Base-by-base conservation (phyloP, 2,888 invertebrate species). In the Synergus japonicus region DNA sequence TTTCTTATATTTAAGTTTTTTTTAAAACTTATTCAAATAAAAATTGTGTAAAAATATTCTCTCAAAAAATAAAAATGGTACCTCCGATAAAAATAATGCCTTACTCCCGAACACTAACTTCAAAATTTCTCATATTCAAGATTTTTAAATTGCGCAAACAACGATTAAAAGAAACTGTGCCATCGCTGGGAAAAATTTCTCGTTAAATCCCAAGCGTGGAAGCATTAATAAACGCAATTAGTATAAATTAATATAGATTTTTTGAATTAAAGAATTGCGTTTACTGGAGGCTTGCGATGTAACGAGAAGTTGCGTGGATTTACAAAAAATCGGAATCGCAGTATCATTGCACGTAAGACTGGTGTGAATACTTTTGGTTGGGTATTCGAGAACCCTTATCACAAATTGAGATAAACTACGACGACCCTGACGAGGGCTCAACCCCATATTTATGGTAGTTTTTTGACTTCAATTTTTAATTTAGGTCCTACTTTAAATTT, bases 261-360 rank as follows among this genome's bases (percentile, higher is more conserved):
- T 15, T 29, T 12, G 8, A 69, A 46, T 15, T 54, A 29, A 73
- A 29, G 15, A 41, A 54, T 43, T 66, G 66, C 66, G 66, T 43
- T 66, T 66, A 66, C 41, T 10, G n/a, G 37, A 54, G 4, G 37
- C 54, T 73, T 54, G 73, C n/a, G 10, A 54, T 15, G 4, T 41
- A 54, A 73, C 37, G 73, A 73, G 37, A 46, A 69, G 49, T 54
- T n/a, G 15, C 9, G 4, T 37, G 13, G 5, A 60, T 29, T 60
- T 46, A 37, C 13, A 13, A 67, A 44, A 73, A 73, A 54, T 73
- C 73, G 29, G 18, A 54, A 54, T 73, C 73, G 49, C 73, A 44
- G 46, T 69, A 69, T 67, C 69, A 73, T 73, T 73, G 73, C 73
- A 73, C 73, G 73, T 54, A 73, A 73, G 54, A 73, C 37, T 73